Evolutionary conservation across 2,797 vertebrate genomes (phyloP).

Genomic region (Hylomyscus alleni): DNA sequence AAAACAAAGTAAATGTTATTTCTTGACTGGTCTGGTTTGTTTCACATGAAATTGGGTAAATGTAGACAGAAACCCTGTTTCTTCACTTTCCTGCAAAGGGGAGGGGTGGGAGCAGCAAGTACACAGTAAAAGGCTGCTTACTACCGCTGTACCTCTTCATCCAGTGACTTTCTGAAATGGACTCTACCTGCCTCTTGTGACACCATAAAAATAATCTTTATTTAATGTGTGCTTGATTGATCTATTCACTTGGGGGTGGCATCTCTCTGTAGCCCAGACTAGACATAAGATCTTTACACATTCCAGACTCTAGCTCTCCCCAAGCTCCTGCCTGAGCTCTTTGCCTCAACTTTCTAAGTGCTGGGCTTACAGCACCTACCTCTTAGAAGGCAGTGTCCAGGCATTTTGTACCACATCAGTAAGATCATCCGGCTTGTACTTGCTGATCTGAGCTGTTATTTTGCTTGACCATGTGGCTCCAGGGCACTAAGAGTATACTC

Average conservation of each 20-base stretch:
- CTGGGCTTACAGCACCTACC: neutral
- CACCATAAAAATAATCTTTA: neutral
- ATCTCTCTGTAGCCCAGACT: neutral
- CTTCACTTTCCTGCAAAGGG: slow-evolving; percentile 25
- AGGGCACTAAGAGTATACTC: neutral
- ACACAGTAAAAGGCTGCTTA: neutral
- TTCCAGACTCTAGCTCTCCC: neutral
- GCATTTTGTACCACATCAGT: neutral
- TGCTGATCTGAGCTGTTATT: neutral
- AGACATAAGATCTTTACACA: neutral
- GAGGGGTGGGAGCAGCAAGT: neutral
- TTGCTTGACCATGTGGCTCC: neutral
- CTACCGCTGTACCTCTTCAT: neutral
- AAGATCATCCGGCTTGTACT: neutral
- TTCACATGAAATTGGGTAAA: slow-evolving; percentile 66
- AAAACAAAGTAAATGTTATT: slow-evolving; percentile 81
- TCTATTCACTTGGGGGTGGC: neutral
- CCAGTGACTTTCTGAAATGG: neutral
- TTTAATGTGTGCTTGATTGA: neutral
- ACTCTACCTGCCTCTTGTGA: neutral
- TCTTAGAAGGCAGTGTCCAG: neutral
- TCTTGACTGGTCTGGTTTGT: slow-evolving; percentile 69
- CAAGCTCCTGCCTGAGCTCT: neutral
- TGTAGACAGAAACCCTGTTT: slow-evolving; percentile 56
- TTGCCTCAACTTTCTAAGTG: neutral